These are phyloP conservation scores for Amiota minor DNA, from an alignment of 2,888 invertebrate species.

Conservation along the genomic window DNA sequence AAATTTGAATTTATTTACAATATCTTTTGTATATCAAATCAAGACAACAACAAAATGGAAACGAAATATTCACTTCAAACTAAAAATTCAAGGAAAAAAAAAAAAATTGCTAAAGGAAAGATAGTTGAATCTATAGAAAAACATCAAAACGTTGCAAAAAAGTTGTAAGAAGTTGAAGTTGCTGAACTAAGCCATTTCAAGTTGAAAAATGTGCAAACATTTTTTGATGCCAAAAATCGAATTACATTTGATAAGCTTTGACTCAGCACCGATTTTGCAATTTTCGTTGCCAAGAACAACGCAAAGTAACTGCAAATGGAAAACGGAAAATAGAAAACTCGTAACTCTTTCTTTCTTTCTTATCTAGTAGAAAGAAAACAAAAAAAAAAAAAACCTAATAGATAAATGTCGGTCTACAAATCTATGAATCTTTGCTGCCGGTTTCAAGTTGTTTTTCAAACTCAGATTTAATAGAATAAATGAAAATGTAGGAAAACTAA, in stretches of 20 bases:
- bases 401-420: slow-evolving; percentile 42
- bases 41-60: too few relatives aligned
- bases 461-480: not conserved
- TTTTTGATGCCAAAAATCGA: slow-evolving; percentile 29
- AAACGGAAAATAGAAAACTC: not conserved
- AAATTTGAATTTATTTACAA: not conserved
- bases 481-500: not conserved
- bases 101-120: not conserved
- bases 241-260: slow-evolving; percentile 30
- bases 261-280: slow-evolving; percentile 28
- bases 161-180: not conserved
- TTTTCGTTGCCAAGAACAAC: slow-evolving; percentile 16
- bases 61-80: too few relatives aligned
- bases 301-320: not conserved
- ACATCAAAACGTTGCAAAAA: not conserved
- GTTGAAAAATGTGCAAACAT: slow-evolving; percentile 28
- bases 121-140: too few relatives aligned
- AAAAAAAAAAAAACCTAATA: not conserved
- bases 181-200: slow-evolving; percentile 28
- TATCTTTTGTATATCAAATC: too few relatives aligned
- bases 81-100: not conserved
- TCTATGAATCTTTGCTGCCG: slow-evolving; percentile 56
- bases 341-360: not conserved
- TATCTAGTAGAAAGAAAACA: not conserved
- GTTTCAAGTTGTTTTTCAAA: not conserved